Evolutionary conservation across 2,888 invertebrate genomes (phyloP).

Genomic region (Vesta saturnalis): DNA sequence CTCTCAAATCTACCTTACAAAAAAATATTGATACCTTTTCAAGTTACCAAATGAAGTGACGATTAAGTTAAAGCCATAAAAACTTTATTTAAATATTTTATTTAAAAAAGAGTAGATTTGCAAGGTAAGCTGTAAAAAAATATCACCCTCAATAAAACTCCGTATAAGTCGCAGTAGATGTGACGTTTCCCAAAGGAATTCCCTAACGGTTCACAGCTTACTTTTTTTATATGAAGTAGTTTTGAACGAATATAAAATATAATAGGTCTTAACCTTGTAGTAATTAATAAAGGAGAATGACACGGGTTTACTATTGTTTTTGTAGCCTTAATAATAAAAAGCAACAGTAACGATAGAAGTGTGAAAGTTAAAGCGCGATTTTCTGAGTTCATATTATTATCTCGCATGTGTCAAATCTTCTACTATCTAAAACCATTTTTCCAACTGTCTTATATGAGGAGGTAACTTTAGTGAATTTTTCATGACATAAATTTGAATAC

Average conservation of each 20-base stretch:
- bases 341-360: not conserved
- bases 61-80: not conserved
- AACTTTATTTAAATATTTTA: not conserved
- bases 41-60: no score
- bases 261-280: not conserved
- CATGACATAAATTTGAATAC: not conserved
- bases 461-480: not conserved
- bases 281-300: not conserved
- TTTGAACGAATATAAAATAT: not conserved
- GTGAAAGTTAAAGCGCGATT: not conserved
- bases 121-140: slow-evolving; percentile 3
- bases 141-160: slow-evolving; percentile 12
- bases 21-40: no score
- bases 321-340: not conserved
- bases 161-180: not conserved
- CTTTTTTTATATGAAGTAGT: no score
- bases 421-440: not conserved
- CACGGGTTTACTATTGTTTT: not conserved
- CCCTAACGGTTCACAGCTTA: not conserved
- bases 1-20: no score
- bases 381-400: slow-evolving; percentile 1
- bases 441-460: not conserved
- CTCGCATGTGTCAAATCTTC: slow-evolving; percentile 1
- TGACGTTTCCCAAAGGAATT: not conserved
- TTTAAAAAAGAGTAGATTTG: no score